A percentile compares a stretch with the other conserved stretches of the same genome.
Conservation (phyloP, 2,888 invertebrate genomes). For the Macrophya alboannulata region DNA sequence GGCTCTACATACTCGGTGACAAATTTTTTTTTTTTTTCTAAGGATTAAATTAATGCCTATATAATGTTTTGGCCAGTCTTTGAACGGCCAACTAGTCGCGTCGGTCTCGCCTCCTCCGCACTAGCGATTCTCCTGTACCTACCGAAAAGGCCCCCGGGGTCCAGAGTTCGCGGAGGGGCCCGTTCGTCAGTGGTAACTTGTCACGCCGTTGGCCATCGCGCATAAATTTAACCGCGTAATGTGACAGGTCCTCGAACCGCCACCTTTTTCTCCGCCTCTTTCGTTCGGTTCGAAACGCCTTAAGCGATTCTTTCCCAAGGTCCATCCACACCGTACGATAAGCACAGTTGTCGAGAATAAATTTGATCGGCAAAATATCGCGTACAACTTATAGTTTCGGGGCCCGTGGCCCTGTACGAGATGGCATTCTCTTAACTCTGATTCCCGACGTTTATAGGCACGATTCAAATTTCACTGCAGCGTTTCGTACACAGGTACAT, state of each 20-base stretch:
- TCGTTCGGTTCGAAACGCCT: constrained; percentile 49
- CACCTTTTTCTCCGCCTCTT: constrained; percentile 47
- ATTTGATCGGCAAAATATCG: constrained; percentile 19
- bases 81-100: not conserved
- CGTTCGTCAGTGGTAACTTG: constrained; percentile 80
- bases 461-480: not conserved
- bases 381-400: not conserved
- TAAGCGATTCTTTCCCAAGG: constrained; percentile 36
- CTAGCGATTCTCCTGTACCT: not conserved
- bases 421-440: not conserved
- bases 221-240: constrained; percentile 79
- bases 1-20: not conserved
- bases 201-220: constrained; percentile 80
- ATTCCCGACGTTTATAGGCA: too few relatives aligned
- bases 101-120: not conserved
- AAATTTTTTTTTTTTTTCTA: not conserved
- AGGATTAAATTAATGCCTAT: not conserved
- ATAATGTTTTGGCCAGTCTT: constrained; percentile 61
- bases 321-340: constrained; percentile 17
- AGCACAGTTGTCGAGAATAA: constrained; percentile 9
- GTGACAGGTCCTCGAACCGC: constrained; percentile 76
- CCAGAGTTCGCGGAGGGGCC: constrained; percentile 78
- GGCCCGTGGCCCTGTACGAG: not conserved
- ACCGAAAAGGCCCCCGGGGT: constrained; percentile 66
- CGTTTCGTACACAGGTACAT: not conserved